These are phyloP conservation scores for Platorchestia sp. DNA, from an alignment of 1,140 invertebrate species.

Conservation along the genomic window DNA sequence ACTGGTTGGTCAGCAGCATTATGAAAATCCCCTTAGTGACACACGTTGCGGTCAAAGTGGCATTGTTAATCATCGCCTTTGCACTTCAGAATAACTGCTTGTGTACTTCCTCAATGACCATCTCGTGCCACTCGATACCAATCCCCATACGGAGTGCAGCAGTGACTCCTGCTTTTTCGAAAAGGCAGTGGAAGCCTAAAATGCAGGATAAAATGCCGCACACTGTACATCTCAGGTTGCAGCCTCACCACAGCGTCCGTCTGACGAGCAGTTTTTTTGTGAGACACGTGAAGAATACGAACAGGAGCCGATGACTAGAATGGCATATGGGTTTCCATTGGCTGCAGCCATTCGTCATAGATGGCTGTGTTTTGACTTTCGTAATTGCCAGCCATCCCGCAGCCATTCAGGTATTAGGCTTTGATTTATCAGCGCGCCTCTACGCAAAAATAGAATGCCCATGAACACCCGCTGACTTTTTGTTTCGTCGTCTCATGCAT, in stretches of 20 bases:
- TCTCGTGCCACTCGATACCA: not conserved
- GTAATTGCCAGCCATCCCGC: conserved; percentile 21
- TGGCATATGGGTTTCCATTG: not conserved
- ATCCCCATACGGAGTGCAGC: too few species aligned
- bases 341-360: conserved; percentile 18
- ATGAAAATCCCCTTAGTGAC: too few species aligned
- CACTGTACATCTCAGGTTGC: not conserved
- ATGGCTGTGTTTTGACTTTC: conserved; percentile 35
- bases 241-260: not conserved
- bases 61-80: not conserved
- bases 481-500: conserved; percentile 34
- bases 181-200: too few species aligned
- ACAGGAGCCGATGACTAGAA: not conserved
- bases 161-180: too few species aligned
- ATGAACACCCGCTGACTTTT: conserved; percentile 12
- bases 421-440: not conserved
- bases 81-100: not conserved
- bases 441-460: conserved; percentile 27
- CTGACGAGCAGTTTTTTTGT: not conserved
- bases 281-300: not conserved
- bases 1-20: too few species aligned
- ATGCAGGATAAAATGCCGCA: too few species aligned
- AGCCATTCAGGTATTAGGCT: conserved; percentile 36
- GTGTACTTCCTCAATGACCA: not conserved
- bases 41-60: too few species aligned